phyloP scores from a whole-genome alignment of 2,888 invertebrate genomes.

The Pyralis farinalis region DNA sequence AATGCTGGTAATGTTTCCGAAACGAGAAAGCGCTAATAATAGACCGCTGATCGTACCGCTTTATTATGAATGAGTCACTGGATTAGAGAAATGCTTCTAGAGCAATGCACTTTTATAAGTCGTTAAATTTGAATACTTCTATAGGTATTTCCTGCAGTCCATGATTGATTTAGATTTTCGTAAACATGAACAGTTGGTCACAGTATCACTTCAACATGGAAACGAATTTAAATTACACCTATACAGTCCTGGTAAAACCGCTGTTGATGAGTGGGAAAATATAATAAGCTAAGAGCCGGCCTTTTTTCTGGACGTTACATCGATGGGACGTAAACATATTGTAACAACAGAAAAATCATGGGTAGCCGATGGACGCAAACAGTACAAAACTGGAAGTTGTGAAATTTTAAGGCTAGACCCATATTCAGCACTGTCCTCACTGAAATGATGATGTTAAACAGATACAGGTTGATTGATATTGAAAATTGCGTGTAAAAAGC shows the following conservation, averaged over 20 bases:
- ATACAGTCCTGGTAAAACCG: no score
- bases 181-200: no score
- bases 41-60: conserved; percentile 18
- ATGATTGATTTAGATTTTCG: background rate
- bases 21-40: conserved; percentile 29
- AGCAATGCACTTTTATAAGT: conserved; percentile 18
- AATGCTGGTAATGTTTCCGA: conserved; percentile 21
- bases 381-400: background rate
- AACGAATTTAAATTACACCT: no score
- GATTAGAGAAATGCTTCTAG: conserved; percentile 21
- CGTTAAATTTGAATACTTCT: conserved; percentile 5
- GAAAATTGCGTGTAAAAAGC: conserved; percentile 34
- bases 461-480: conserved; percentile 22
- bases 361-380: no score
- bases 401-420: no score
- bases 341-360: no score
- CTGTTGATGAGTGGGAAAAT: no score
- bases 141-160: background rate
- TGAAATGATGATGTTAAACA: conserved; percentile 20
- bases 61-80: conserved; percentile 33
- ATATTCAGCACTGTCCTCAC: no score
- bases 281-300: no score
- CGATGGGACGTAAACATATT: no score
- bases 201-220: no score
- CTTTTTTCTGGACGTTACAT: no score